These are phyloP conservation scores for Petrolisthes cinctipes DNA, from an alignment of 2,888 invertebrate species.

Conservation along the genomic window DNA sequence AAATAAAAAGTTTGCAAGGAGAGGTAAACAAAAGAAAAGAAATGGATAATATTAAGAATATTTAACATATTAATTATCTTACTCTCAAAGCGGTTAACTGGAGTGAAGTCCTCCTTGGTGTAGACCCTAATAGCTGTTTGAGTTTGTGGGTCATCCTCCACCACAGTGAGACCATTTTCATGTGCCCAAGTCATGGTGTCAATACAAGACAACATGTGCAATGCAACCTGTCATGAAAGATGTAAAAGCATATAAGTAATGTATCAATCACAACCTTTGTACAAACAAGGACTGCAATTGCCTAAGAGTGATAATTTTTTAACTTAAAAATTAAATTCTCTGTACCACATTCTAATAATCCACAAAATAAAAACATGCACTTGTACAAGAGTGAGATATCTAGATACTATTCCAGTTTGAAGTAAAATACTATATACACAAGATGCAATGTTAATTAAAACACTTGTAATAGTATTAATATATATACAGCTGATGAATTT, in stretches of 20 bases:
- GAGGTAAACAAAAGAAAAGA: no score
- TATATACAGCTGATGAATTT: no score
- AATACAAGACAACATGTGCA: slow-evolving; percentile 88
- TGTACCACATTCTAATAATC: no score
- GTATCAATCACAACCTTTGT: neutral
- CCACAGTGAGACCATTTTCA: slow-evolving; percentile 54
- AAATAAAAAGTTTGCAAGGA: no score
- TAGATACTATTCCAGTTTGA: no score
- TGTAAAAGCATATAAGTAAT: neutral
- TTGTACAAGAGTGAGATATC: no score
- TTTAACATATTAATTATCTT: slow-evolving; percentile 66
- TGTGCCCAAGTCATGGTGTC: slow-evolving; percentile 80
- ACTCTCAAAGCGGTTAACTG: slow-evolving; percentile 91
- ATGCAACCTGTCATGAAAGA: slow-evolving; percentile 79
- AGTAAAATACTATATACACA: no score
- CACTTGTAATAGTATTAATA: no score
- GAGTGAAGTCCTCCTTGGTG: slow-evolving; percentile 83
- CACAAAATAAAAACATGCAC: no score
- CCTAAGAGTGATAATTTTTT: neutral
- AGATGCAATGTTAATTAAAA: no score
- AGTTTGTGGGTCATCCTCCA: slow-evolving; percentile 63
- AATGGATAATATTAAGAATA: no score
- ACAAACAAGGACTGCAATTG: neutral
- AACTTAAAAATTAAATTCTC: neutral
- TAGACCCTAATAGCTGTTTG: slow-evolving; percentile 73